Evolutionary conservation across 1,140 invertebrate species (phyloP), one percentile per base, ranked within the genome.

Genomic region (Daktulosphaira vitifoliae): DNA sequence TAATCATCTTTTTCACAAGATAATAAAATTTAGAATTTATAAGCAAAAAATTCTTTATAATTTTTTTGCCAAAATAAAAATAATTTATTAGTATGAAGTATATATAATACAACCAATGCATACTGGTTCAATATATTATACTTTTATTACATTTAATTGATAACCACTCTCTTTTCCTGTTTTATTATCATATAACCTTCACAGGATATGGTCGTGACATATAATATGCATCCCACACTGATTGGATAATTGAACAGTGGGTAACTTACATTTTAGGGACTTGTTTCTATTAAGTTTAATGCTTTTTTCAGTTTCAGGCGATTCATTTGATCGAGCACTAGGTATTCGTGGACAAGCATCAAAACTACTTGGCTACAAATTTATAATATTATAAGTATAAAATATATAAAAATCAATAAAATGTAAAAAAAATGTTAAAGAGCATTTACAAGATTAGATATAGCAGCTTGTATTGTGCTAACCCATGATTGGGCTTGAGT

Each of bases 401-500:
- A 16, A 6, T 56, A 3, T 20, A 56, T 38, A 18, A 13, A 16
- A 8, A 11, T 15, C 15, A 23, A 16, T 33, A 33, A 56, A 37
- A 15, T 18, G 0, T 33, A 50, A 46, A 8, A 64, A 5, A 64
- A 49, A 53, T 25, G n/a, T n/a, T n/a, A n/a, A n/a, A n/a, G n/a
- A n/a, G n/a, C 8, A 54, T 49, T 59, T 68, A 80, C 78, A 68
- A 81, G 69, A 68, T 75, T 77, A 50, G 73, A 71, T 33, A 81
- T 79, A 33, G 75, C 75, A 64, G 72, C 72, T 64, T 77, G 71
- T 66, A 83, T 82, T 33, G 75, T 75, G 37, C 77, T 73, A 67
- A 77, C 78, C 82, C 81, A 83, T 67, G 80, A 75, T 13, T 72
- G 69, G 50, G 76, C 76, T 26, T 72, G 72, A 49, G 74, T 67